Base-by-base conservation (phyloP, 2,797 vertebrate species). In the Siniperca obscura region DNA sequence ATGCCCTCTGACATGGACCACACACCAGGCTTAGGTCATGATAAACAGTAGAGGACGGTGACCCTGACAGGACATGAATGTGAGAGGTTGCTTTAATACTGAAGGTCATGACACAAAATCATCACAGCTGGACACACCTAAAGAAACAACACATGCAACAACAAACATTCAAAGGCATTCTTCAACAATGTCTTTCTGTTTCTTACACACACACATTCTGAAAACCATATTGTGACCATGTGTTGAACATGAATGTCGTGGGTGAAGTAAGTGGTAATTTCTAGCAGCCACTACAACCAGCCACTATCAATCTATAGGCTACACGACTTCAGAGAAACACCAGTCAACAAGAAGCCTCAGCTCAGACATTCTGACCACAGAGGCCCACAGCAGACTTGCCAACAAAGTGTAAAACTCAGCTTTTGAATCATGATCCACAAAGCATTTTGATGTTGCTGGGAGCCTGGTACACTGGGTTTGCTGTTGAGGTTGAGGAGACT, bases 141-240 rank as follows among this genome's bases (percentile, higher is more conserved):
- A 48, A 68, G 25, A 61, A 62, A 70, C 52, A 78, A 68, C 70
- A 85, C 62, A 74, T 71, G 48, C 42, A 74, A 56, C 55, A 78
- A 84, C 55, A 86, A 74, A 57, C 36, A 70, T 25, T 70, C 55
- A 75, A 73, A 76, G 36, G 34, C 36, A 59, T 67, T 40, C 30
- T 30, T 34, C 11, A n/a, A 67, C 60, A 71, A 82, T 61, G 27
- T 67, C 67, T 71, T 17, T 52, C 50, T 62, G 3, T 75, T 57
- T 53, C 57, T 57, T 55, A 66, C 57, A 68, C 59, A 70, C 59
- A 70, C 62, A 55, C 13, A 59, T 42, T 60, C 30, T 61, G 62
- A 71, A 76, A 79, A 61, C 65, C 90, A 86, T 83, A 75, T 74
- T 92, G 90, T 62, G 70, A 71, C 76, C 92, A 93, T 88, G 81